A percentile compares a stretch with the other conserved stretches of the same genome.
phyloP scores from a whole-genome alignment of 2,888 invertebrate genomes.

The Thereva nobilitata region DNA sequence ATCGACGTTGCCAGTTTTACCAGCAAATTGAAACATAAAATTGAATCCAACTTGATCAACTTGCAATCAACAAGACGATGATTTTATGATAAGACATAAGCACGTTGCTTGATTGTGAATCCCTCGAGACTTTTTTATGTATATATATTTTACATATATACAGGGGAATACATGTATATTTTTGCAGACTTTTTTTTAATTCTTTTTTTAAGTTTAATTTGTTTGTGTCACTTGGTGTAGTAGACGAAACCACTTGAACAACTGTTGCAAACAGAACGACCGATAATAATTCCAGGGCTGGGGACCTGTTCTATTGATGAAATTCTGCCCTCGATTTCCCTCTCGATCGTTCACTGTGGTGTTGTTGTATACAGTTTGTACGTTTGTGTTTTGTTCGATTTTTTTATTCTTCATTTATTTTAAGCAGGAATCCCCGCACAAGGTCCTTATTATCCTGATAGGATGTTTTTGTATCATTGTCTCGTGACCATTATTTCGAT shows the following conservation, averaged over 20 bases:
- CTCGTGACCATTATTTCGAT: constrained; percentile 27
- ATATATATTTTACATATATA: not conserved
- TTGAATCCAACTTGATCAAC: constrained; percentile 15
- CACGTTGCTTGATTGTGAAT: constrained; percentile 9
- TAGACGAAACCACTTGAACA: constrained; percentile 37
- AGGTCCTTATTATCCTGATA: not conserved
- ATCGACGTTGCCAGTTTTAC: constrained; percentile 16
- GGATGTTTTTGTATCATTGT: constrained; percentile 5
- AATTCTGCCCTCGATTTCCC: constrained; percentile 8
- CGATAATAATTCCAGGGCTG: constrained; percentile 15
- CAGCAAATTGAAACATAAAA: not conserved
- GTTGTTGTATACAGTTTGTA: too few species aligned
- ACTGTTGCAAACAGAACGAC: constrained; percentile 38
- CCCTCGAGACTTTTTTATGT: constrained; percentile 9
- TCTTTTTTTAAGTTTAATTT: constrained; percentile 28
- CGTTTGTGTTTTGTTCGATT: too few species aligned
- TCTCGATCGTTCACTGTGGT: too few species aligned
- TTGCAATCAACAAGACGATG: not conserved
- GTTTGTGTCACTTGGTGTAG: constrained; percentile 14
- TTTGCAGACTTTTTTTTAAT: constrained; percentile 3
- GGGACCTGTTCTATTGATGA: constrained; percentile 10
- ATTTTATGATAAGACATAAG: not conserved
- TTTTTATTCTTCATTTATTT: too few species aligned
- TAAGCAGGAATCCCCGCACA: too few species aligned
- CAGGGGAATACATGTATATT: too few species aligned